A percentile compares a stretch with the other conserved stretches of the same genome.
Conservation (phyloP, 2,797 vertebrate genomes). For the Passerculus sandwichensis region DNA sequence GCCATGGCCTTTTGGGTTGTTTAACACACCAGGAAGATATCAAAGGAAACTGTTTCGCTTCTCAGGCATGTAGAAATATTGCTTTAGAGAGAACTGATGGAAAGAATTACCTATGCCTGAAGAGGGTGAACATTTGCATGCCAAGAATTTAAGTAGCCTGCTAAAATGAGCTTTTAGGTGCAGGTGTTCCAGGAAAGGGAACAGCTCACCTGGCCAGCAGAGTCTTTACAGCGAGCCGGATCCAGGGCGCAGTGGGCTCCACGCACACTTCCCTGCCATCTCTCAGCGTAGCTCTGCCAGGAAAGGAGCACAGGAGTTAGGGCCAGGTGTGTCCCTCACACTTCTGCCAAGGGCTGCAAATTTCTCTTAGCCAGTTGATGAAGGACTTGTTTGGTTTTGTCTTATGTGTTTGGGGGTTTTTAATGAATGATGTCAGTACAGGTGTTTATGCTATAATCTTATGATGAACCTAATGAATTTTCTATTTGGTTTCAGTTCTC, state of each 20-base stretch:
- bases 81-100: not conserved
- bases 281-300: conserved; percentile 22
- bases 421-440: too few species aligned
- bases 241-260: conserved; percentile 28
- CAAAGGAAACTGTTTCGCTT: not conserved
- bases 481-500: not conserved
- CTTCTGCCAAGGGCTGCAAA: not conserved
- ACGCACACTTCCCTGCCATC: conserved; percentile 12
- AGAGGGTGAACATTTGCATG: not conserved
- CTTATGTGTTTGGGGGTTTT: not conserved
- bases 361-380: not conserved
- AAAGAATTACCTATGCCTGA: not conserved
- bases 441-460: not conserved
- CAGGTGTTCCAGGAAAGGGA: not conserved
- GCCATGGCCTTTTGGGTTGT: not conserved
- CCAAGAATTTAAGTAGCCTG: not conserved
- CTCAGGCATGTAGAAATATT: not conserved
- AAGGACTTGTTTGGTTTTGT: not conserved
- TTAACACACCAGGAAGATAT: not conserved
- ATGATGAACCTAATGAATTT: not conserved
- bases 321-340: not conserved
- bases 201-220: conserved; percentile 30
- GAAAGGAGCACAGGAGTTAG: not conserved
- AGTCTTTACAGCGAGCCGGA: not conserved
- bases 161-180: not conserved